Conservation (phyloP, 2,797 vertebrate genomes). For the Enteromius thamalakanensis region DNA sequence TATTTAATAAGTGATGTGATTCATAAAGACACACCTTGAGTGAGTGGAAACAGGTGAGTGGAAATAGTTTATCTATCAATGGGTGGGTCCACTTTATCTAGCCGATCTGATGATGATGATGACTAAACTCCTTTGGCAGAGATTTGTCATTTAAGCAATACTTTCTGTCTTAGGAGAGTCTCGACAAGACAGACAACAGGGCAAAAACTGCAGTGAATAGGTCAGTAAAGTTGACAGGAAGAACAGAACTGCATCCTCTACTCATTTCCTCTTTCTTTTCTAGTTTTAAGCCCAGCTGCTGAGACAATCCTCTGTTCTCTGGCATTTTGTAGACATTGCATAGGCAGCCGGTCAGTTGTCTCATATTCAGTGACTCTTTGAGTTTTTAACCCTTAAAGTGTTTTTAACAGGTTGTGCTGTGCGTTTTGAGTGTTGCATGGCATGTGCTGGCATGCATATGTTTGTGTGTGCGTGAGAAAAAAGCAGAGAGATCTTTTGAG, state of each 20-base stretch:
- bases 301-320: constrained; percentile 19
- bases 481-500: constrained; percentile 3
- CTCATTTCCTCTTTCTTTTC: constrained; percentile 38
- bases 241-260: neutral
- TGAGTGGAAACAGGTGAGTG: neutral
- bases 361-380: neutral
- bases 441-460: constrained; percentile 20
- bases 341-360: constrained; percentile 13
- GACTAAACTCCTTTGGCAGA: constrained; percentile 1
- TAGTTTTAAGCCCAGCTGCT: constrained; percentile 10
- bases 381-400: constrained; percentile 10
- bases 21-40: constrained; percentile 54
- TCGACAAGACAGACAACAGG: neutral
- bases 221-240: constrained; percentile 5
- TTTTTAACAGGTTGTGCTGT: neutral
- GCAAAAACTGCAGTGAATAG: neutral
- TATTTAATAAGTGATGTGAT: neutral
- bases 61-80: constrained; percentile 26
- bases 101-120: neutral
- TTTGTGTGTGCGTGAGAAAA: constrained; percentile 16
- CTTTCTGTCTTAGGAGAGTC: neutral
- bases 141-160: constrained; percentile 19
- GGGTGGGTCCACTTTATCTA: constrained; percentile 15
- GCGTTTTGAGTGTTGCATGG: neutral
- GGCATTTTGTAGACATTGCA: constrained; percentile 26